Base-by-base conservation (phyloP, 2,797 vertebrate species). In the Rhinatrema bivittatum region DNA sequence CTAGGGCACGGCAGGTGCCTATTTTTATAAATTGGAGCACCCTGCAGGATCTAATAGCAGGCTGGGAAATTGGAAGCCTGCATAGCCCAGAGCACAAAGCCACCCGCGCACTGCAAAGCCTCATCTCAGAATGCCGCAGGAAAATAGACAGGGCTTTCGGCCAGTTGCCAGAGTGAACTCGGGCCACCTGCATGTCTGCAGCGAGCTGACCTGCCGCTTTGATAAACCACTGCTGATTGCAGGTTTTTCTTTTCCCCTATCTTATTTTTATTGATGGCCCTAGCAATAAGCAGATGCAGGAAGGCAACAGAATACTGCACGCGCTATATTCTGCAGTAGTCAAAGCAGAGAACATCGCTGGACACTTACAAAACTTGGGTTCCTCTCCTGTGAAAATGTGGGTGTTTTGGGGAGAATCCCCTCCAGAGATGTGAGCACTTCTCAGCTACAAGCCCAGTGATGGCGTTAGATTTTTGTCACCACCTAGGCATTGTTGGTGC, bases 231-330 rank as follows among this genome's bases (percentile, higher is more conserved):
- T 0, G 18, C n/a, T n/a, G n/a, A n/a, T n/a, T n/a, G n/a, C n/a
- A n/a, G n/a, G n/a, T n/a, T n/a, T n/a, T n/a, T n/a, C n/a, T n/a
- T n/a, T n/a, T n/a, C n/a, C n/a, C n/a, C n/a, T 44, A 30, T 40
- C 21, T 26, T 25, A 24, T 34, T 7, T 34, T 39, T 25, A 27
- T 28, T 27, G 24, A 28, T n/a, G 53, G 22, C 38, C 3, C 40
- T 46, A 39, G 50, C 45, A 39, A 51, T 51, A 36, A 39, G n/a
- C 56, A 56, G 53, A 42, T 48, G n/a, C n/a, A n/a, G n/a, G n/a
- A n/a, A n/a, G n/a, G n/a, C n/a, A n/a, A n/a, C n/a, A n/a, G n/a
- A n/a, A n/a, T n/a, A n/a, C n/a, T n/a, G n/a, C n/a, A n/a, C n/a
- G n/a, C n/a, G n/a, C n/a, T n/a, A n/a, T n/a, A n/a, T n/a, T n/a